Base-by-base conservation (phyloP, 2,888 invertebrate genomes). In the Diloba caeruleocephala region DNA sequence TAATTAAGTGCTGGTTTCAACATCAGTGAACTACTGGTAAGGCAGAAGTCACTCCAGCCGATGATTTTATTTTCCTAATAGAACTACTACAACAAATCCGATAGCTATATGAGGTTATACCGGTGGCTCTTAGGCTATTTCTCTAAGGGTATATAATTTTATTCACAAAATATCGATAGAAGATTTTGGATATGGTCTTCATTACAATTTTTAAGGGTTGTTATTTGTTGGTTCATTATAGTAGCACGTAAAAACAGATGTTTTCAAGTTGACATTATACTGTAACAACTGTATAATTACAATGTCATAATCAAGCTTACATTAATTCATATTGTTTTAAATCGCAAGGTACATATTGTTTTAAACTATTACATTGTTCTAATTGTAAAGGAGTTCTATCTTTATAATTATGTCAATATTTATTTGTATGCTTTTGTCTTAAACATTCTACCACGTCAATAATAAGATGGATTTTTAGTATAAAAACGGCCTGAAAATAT, bases 241-340 rank as follows among this genome's bases (percentile, higher is more conserved):
- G 3, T 6, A 28, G 25, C 13, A 7, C 6, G n/a, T 7, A 9
- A 26, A 53, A 56, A 44, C 62, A 67, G 42, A 44, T 65, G 48
- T 52, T 42, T 5, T 7, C 2, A 7, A 28, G 12, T 51, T 51
- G 38, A 39, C 48, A 10, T 31, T 36, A 9, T 10, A 49, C 4
- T 14, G 43, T 13, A 33, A 55, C 19, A 12, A 21, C n/a, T 33
- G n/a, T 0, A 14, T n/a, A 12, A 8, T 7, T 41, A 63, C 54
- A 70, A 71, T 61, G 56, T 63, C 74, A 74, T 58, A 81, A 87
- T 86, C 75, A 84, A 78, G 59, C 48, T 56, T 23, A 73, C 85
- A 85, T 88, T 80, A 74, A 54, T 52, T 37, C 8, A 54, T 67
- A 87, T 92, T 92, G 90, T 92, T 82, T 45, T 2, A 55, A 75